A percentile compares a stretch with the other conserved stretches of the same genome.
Conservation (phyloP, 2,113 vertebrate species). For the Eurystomus gularis region DNA sequence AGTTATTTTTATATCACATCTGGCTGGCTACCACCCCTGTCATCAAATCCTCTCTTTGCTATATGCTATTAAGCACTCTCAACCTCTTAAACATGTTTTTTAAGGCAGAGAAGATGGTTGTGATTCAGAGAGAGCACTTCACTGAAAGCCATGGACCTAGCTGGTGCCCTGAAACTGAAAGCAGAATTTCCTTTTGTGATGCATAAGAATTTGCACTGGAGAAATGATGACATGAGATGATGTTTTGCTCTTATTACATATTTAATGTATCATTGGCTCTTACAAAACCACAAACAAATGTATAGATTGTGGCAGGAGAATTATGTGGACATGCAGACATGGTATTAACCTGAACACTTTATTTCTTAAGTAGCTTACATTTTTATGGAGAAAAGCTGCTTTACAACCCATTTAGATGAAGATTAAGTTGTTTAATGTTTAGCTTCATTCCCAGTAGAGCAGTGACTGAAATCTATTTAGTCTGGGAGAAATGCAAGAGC, state of each 20-base stretch:
- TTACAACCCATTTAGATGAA: constrained; percentile 48
- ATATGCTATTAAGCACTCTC: not conserved
- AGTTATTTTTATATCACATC: not conserved
- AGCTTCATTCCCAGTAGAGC: not conserved
- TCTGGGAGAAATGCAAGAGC: not conserved
- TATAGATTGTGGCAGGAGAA: not conserved
- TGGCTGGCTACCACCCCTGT: not conserved
- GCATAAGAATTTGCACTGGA: not conserved
- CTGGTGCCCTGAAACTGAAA: not conserved
- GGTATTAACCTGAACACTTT: constrained; percentile 6
- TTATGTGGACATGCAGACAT: not conserved
- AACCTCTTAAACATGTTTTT: not conserved
- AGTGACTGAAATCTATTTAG: constrained; percentile 12
- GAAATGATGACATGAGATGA: not conserved
- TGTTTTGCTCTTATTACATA: not conserved
- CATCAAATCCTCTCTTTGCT: not conserved
- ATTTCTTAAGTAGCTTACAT: constrained; percentile 53
- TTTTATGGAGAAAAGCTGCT: constrained; percentile 46
- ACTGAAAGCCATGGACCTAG: not conserved
- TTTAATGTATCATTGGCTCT: not conserved
- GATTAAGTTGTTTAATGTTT: constrained; percentile 60
- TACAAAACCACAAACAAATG: not conserved
- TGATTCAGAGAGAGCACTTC: not conserved
- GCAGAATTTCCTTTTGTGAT: not conserved
- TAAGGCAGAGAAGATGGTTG: not conserved